Evolutionary conservation across 2,888 invertebrate genomes (phyloP), one percentile per base, ranked within the genome.

Genomic region (Dicyrtoma fusca): DNA sequence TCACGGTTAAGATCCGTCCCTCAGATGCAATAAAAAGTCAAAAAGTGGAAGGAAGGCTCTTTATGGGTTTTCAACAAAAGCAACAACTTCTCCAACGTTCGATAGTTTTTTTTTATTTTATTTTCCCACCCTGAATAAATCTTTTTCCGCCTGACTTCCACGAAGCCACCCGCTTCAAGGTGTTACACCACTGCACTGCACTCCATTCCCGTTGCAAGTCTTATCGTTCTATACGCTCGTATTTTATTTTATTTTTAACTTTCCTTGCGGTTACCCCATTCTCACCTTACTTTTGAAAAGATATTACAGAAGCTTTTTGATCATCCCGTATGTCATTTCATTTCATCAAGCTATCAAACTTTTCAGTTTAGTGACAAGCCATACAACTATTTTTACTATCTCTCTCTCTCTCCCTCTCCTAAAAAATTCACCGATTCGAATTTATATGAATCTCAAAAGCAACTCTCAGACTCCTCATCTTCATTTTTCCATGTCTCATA

Each of bases 81-180:
- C 51, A 17, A 19, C 49, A 23, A 49, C 51, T 64, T 64, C 47
- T 26, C 49, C 11, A 14, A 25, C 25, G 14, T 14, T 51, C 21
- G 44, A 63, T 42, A 21, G 53, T 63, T 21, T 5, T 17, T 44
- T 14, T 51, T 25, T 42, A 25, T 34, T 26, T 61, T 61, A 34
- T 64, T 45, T 64, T 51, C 64, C 26, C 51, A 23, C 64, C 49
- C 64, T 64, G 64, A 64, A 64, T 64, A 64, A 64, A 64, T 64
- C 49, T 64, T 64, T 26, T 17, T 53, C 53, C 53, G 19, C 19
- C 17, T 17, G 53, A 53, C 17, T 53, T 21, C 3, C 34, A 34
- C 4, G 34, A 34, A 34, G 34, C 34, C n/a, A n/a, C n/a, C n/a
- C n/a, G n/a, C n/a, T n/a, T n/a, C 42, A 61, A 61, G 61, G 61